phyloP scores from a whole-genome alignment of 2,797 vertebrate species.

The Spheniscus humboldti region DNA sequence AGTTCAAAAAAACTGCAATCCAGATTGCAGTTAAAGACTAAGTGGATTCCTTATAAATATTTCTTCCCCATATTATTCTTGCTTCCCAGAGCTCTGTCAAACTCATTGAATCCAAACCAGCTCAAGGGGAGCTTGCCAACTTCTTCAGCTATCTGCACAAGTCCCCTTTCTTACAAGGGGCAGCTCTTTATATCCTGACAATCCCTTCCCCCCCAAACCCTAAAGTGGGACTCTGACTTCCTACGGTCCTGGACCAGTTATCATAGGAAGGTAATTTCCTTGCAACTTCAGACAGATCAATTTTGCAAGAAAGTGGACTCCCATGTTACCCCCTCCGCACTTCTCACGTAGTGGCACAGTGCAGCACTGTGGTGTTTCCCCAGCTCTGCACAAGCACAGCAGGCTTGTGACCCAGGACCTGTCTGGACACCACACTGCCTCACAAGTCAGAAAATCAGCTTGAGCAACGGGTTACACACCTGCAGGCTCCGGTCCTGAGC shows the following conservation, averaged over 20 bases:
- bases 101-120: background rate
- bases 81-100: background rate
- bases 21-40: background rate
- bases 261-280: background rate
- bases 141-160: background rate
- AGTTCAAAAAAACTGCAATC: background rate
- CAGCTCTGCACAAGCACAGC: background rate
- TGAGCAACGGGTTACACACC: background rate
- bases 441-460: background rate
- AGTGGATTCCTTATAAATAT: background rate
- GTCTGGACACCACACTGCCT: background rate
- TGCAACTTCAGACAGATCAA: background rate
- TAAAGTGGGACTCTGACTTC: background rate
- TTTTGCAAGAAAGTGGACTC: background rate
- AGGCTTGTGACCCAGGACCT: background rate
- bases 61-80: background rate
- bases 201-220: background rate
- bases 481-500: background rate
- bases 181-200: background rate
- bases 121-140: background rate
- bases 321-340: accelerated
- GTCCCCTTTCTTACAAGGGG: background rate
- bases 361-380: background rate
- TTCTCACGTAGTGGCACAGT: background rate
- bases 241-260: background rate